phyloP scores from a whole-genome alignment of 2,888 invertebrate species.

The Campoplex capitator region DNA sequence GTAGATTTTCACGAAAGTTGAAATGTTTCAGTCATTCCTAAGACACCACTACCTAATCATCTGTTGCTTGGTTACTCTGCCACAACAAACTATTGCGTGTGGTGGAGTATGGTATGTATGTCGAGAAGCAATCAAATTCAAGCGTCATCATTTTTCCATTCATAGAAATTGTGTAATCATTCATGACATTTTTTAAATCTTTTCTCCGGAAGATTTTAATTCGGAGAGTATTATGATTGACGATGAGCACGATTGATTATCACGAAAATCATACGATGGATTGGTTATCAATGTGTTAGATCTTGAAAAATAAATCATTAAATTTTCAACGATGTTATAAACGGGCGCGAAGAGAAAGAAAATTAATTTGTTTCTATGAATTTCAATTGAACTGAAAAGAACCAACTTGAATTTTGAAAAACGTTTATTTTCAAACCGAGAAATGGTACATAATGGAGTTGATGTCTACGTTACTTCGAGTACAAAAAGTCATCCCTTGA shows the following conservation, averaged over 20 bases:
- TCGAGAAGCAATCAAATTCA: background rate
- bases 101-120: background rate
- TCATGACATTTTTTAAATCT: background rate
- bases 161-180: background rate
- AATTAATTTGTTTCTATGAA: background rate
- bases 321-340: background rate
- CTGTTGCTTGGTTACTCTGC: conserved; percentile 70
- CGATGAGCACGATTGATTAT: background rate
- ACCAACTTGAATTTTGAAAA: background rate
- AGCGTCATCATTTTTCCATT: background rate
- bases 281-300: too few species aligned
- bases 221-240: background rate
- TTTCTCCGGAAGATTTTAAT: too few species aligned
- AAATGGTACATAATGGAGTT: background rate
- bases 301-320: background rate
- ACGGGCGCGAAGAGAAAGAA: background rate
- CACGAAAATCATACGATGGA: background rate
- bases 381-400: background rate
- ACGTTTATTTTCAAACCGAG: background rate
- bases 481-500: conserved; percentile 66
- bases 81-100: conserved; percentile 63
- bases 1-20: conserved; percentile 10
- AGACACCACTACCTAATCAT: conserved; percentile 9
- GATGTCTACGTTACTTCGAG: background rate
- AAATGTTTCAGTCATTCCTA: conserved; percentile 3